phyloP scores from a whole-genome alignment of 1,140 invertebrate genomes.

The Pogonomyrmex californicus region DNA sequence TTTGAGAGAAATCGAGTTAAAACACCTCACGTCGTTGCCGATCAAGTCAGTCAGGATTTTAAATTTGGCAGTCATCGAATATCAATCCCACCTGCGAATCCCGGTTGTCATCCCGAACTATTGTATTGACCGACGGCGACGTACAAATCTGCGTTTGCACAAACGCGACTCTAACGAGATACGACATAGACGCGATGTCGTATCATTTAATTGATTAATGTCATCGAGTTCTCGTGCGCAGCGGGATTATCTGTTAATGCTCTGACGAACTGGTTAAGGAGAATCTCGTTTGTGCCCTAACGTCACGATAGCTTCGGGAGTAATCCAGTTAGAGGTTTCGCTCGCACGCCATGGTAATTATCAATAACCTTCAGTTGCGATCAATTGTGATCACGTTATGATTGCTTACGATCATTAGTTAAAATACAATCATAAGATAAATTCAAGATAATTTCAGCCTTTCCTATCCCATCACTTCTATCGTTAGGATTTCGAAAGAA shows the following conservation, averaged over 20 bases:
- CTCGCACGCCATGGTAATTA: conserved; percentile 37
- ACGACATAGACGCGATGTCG: conserved; percentile 21
- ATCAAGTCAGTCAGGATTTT: neutral
- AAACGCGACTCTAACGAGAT: conserved; percentile 47
- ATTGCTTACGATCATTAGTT: neutral
- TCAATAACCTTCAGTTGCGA: conserved; percentile 11
- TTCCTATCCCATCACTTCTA: neutral
- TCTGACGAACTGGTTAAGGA: conserved; percentile 53
- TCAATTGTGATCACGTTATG: neutral
- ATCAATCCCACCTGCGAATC: neutral
- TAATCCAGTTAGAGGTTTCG: conserved; percentile 50
- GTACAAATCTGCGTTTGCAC: conserved; percentile 32
- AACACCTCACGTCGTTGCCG: neutral
- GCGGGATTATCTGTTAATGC: conserved; percentile 56
- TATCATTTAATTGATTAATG: conserved; percentile 54
- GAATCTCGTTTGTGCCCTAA: conserved; percentile 41
- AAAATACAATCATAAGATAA: neutral
- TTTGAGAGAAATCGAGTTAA: conserved; percentile 36
- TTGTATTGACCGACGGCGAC: conserved; percentile 11
- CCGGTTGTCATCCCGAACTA: neutral
- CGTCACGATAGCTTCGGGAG: neutral
- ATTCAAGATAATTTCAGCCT: too few relatives aligned
- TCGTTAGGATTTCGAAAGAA: neutral
- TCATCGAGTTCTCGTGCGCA: conserved; percentile 49
- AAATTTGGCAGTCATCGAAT: conserved; percentile 30